phyloP scores from a whole-genome alignment of 2,797 vertebrate species.

The Anniella stebbinsi region DNA sequence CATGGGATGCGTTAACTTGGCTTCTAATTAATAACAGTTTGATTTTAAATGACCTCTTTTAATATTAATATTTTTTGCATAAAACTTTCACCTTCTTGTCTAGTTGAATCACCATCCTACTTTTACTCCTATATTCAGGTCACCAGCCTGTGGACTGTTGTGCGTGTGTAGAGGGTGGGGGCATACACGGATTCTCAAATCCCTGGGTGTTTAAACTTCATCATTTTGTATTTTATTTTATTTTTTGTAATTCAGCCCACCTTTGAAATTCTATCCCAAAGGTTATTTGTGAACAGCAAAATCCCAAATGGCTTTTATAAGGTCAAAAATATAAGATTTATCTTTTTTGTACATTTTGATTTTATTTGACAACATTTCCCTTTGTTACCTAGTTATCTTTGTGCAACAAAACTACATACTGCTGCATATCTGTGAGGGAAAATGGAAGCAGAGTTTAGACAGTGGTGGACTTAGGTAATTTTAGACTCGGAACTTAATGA shows the following conservation, averaged over 20 bases:
- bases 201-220: conserved; percentile 40
- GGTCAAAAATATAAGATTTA: conserved; percentile 30
- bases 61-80: conserved; percentile 61
- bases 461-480: neutral
- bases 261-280: conserved; percentile 65
- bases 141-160: conserved; percentile 15
- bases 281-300: conserved; percentile 47
- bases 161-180: conserved; percentile 9
- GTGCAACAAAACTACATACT: conserved; percentile 20
- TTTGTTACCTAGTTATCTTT: conserved; percentile 59
- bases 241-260: conserved; percentile 37
- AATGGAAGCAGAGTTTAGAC: neutral
- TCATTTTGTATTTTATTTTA: conserved; percentile 33
- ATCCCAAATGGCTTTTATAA: conserved; percentile 53
- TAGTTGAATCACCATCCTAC: conserved; percentile 47
- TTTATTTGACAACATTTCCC: conserved; percentile 62
- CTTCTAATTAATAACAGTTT: conserved; percentile 53
- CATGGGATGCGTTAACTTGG: conserved; percentile 48
- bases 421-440: too few species aligned
- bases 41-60: conserved; percentile 58
- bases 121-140: conserved; percentile 28
- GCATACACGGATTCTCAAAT: conserved; percentile 23
- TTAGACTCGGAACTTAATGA: neutral
- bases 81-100: conserved; percentile 37
- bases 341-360: conserved; percentile 59